Evolutionary conservation across 1,140 invertebrate genomes (phyloP).

Genomic region (Neoseiulus cucumeris): DNA sequence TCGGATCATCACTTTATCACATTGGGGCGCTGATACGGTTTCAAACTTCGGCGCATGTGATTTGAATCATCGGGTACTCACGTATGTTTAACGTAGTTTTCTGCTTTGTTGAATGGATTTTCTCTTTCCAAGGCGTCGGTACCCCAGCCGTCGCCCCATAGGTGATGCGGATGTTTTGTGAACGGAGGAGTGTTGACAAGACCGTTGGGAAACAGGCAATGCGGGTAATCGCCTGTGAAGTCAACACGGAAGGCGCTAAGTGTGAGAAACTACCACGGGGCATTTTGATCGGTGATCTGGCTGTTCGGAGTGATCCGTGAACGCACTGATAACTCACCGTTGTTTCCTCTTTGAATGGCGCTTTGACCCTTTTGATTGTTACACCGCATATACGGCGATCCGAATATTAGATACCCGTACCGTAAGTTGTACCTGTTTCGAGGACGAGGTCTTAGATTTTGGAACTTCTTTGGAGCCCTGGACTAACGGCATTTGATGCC

Average conservation of each 20-base stretch:
- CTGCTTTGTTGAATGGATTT: slow-evolving; percentile 6
- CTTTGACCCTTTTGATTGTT: neutral
- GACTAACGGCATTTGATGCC: too few relatives aligned
- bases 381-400: neutral
- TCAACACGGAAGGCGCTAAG: neutral
- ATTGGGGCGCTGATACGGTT: too few relatives aligned
- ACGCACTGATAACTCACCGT: neutral
- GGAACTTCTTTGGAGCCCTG: too few relatives aligned
- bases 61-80: neutral
- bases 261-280: neutral
- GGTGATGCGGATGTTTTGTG: neutral
- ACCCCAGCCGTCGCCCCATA: slow-evolving; percentile 4
- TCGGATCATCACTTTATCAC: too few relatives aligned
- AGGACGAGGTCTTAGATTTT: too few relatives aligned
- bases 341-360: neutral
- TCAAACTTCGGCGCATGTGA: too few relatives aligned
- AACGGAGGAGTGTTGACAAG: slow-evolving; percentile 2
- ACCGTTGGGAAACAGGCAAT: neutral
- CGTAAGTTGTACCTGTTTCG: neutral
- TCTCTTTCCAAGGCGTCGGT: slow-evolving; percentile 4
- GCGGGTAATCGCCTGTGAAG: neutral
- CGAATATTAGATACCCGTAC: neutral
- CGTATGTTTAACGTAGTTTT: neutral
- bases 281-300: neutral
- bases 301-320: too few relatives aligned